These are phyloP conservation scores for Sinocyclocheilus grahami DNA, from an alignment of 2,113 vertebrate genomes.

Conservation along the genomic window DNA sequence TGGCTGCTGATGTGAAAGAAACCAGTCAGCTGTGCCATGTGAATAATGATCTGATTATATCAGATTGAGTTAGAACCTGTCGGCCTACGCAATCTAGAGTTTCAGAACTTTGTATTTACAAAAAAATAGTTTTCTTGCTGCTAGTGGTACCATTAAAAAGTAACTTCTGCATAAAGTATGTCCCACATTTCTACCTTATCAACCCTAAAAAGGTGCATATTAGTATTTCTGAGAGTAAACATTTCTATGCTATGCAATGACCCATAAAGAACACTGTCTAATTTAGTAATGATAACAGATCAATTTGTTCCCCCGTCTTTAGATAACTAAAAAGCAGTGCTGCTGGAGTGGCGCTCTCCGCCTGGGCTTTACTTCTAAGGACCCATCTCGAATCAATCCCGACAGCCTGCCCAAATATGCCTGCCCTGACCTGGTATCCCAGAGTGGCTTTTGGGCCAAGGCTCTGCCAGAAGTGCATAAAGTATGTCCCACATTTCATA, in stretches of 20 bases:
- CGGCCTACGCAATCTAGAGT: no score
- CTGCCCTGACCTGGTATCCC: conserved; percentile 91
- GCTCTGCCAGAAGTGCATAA: conserved; percentile 85
- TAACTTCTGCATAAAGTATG: background rate
- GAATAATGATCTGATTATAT: no score
- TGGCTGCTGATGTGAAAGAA: no score
- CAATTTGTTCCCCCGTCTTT: conserved; percentile 4
- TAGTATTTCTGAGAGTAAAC: background rate
- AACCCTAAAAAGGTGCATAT: background rate
- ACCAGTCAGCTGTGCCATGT: no score
- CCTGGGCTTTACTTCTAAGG: conserved; percentile 93
- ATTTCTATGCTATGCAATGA: background rate
- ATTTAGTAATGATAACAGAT: background rate
- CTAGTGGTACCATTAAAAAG: background rate
- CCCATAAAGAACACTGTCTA: background rate
- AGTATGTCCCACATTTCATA: background rate
- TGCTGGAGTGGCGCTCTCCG: conserved; percentile 97
- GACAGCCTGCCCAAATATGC: conserved; percentile 94
- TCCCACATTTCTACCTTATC: background rate
- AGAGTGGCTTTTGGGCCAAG: conserved; percentile 92
- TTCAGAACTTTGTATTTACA: no score
- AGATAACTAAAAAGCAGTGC: conserved; percentile 97
- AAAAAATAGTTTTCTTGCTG: background rate
- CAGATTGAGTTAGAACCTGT: no score
- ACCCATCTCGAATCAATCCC: conserved; percentile 92